These are phyloP conservation scores for Lipotes vexillifer DNA, from an alignment of 2,113 vertebrate species.

Conservation along the genomic window DNA sequence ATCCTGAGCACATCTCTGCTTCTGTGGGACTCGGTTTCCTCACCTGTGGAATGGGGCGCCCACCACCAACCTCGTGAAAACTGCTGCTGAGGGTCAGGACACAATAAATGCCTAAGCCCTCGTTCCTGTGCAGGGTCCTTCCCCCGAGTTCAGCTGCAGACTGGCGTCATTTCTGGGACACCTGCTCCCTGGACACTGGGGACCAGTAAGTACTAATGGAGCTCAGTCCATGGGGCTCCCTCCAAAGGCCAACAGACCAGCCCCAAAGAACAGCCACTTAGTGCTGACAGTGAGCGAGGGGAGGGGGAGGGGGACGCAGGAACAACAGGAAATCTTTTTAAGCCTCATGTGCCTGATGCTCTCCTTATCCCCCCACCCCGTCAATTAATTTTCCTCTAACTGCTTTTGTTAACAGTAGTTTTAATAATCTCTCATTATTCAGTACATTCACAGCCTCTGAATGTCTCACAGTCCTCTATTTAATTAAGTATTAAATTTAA, in stretches of 20 bases:
- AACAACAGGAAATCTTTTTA: background rate
- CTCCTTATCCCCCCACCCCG: background rate
- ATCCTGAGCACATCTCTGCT: background rate
- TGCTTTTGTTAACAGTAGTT: slow-evolving; percentile 39
- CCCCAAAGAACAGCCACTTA: background rate
- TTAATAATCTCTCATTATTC: slow-evolving; percentile 59
- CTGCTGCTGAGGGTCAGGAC: background rate
- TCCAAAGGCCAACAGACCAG: background rate
- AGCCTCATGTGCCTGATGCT: background rate
- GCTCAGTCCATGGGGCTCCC: background rate
- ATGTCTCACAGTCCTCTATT: slow-evolving; percentile 41
- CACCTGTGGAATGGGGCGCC: background rate
- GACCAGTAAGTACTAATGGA: too few relatives aligned
- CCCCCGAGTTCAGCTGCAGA: accelerated
- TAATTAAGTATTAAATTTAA: slow-evolving; percentile 47
- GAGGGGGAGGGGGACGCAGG: accelerated
- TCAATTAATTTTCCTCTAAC: slow-evolving; percentile 34
- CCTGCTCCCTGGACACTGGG: background rate
- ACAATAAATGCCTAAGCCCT: background rate
- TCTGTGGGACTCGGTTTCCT: background rate
- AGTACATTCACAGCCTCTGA: slow-evolving; percentile 35
- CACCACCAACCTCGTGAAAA: too few relatives aligned
- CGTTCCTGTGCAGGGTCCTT: accelerated
- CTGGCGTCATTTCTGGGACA: background rate
- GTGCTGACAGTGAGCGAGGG: accelerated